Percentiles rank a stretch among this genome's conserved stretches.
Evolutionary conservation across 2,113 vertebrate species (phyloP).

Genomic region (Mormoops blainvillei): DNA sequence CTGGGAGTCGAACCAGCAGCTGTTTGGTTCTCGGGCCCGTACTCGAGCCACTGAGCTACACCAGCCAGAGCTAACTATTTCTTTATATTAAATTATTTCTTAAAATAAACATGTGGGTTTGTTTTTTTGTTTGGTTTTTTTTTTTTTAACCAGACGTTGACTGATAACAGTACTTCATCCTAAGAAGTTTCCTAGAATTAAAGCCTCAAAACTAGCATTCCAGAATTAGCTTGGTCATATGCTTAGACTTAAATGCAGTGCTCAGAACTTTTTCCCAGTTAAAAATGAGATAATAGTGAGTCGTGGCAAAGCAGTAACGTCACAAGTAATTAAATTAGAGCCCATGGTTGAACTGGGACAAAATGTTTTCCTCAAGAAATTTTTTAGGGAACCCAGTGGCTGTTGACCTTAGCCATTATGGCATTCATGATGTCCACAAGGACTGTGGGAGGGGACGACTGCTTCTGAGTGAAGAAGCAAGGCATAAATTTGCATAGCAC

Average conservation of each 20-base stretch:
- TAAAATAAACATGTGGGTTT: neutral
- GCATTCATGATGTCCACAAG: neutral
- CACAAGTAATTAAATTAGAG: neutral
- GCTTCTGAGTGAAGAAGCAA: neutral
- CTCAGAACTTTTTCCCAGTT: neutral
- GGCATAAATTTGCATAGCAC: too few relatives aligned
- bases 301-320: too few relatives aligned
- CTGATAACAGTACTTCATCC: neutral
- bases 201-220: neutral
- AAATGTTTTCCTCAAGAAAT: neutral
- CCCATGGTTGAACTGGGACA: neutral
- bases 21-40: too few relatives aligned
- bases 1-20: too few relatives aligned
- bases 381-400: neutral
- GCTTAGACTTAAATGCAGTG: neutral
- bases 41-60: too few relatives aligned
- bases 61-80: too few relatives aligned
- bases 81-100: neutral
- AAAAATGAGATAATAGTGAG: neutral
- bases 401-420: too few relatives aligned
- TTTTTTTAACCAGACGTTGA: neutral
- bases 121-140: too few relatives aligned
- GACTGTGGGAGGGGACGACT: neutral
- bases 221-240: neutral
- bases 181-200: neutral